Conservation (phyloP, 2,797 vertebrate genomes). For the Hydrocynus forskahlii region DNA sequence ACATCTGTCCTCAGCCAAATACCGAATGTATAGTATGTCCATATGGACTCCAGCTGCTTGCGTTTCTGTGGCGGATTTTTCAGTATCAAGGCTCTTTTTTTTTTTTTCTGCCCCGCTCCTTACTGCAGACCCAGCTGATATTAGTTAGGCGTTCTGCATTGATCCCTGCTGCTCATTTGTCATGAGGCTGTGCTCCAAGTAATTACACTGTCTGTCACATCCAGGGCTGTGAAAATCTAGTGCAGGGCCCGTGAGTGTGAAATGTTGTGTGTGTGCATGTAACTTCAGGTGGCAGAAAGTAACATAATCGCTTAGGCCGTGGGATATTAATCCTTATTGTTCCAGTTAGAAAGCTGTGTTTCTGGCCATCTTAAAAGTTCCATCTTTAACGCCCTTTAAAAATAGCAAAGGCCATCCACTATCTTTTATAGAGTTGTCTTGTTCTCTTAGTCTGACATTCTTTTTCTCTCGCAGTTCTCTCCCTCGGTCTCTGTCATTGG, state of each 20-base stretch:
- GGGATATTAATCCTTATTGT: slow-evolving; percentile 4
- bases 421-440: not conserved
- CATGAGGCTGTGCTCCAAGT: slow-evolving; percentile 24
- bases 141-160: slow-evolving; percentile 41
- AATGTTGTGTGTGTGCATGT: not conserved
- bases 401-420: not conserved
- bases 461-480: not conserved
- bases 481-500: not conserved
- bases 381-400: not conserved
- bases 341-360: not conserved
- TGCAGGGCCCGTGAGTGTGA: not conserved
- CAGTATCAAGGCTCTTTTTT: not conserved
- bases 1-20: not conserved
- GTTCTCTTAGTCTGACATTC: not conserved
- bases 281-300: slow-evolving; percentile 1
- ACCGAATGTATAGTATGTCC: slow-evolving; percentile 8
- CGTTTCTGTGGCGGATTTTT: slow-evolving; percentile 23
- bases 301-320: not conserved
- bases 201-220: slow-evolving; percentile 32
- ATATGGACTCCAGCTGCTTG: slow-evolving; percentile 43
- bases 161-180: slow-evolving; percentile 36
- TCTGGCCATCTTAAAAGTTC: not conserved
- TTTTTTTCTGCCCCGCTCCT: not conserved
- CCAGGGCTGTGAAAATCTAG: slow-evolving; percentile 1
- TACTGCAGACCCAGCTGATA: slow-evolving; percentile 35